Conservation (phyloP, 2,113 vertebrate species). For the Gnathonemus echidnorhynchus region DNA sequence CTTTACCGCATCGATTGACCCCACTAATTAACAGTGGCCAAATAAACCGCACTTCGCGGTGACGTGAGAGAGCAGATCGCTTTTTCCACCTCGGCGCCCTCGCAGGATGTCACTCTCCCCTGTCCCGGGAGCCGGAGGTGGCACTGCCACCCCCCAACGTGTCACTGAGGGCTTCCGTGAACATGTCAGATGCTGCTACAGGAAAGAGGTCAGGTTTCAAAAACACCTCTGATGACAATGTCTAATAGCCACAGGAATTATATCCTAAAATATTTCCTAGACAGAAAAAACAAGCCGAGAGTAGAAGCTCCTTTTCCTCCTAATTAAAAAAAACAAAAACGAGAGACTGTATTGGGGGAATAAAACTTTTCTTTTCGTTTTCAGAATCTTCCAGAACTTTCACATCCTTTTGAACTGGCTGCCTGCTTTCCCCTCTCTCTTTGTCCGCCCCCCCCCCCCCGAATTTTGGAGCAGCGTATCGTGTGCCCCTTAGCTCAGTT, state of each 20-base stretch:
- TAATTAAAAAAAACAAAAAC: constrained; percentile 12
- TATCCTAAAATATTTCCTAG: not conserved
- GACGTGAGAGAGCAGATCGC: constrained; percentile 30
- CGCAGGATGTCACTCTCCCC: not conserved
- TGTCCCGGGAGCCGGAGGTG: not conserved
- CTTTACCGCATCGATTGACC: constrained; percentile 55
- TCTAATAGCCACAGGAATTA: not conserved
- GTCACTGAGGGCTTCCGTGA: not conserved
- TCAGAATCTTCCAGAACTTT: constrained; percentile 8
- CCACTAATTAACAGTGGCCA: constrained; percentile 60
- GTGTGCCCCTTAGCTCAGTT: too few relatives aligned
- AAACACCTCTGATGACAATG: not conserved
- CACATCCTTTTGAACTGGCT: constrained; percentile 6
- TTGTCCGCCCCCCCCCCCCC: not conserved
- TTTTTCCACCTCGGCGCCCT: constrained; percentile 35
- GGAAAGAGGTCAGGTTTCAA: not conserved
- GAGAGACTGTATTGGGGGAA: not conserved
- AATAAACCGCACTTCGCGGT: constrained; percentile 43
- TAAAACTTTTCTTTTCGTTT: not conserved
- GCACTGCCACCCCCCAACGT: not conserved
- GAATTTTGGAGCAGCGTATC: not conserved
- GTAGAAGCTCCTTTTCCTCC: not conserved
- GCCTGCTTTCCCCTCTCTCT: not conserved
- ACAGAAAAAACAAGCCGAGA: not conserved
- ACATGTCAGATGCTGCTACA: not conserved